A percentile compares a stretch with the other conserved stretches of the same genome.
These are phyloP conservation scores for Callyntrura sp. DNA, from an alignment of 2,888 invertebrate species.

Conservation along the genomic window DNA sequence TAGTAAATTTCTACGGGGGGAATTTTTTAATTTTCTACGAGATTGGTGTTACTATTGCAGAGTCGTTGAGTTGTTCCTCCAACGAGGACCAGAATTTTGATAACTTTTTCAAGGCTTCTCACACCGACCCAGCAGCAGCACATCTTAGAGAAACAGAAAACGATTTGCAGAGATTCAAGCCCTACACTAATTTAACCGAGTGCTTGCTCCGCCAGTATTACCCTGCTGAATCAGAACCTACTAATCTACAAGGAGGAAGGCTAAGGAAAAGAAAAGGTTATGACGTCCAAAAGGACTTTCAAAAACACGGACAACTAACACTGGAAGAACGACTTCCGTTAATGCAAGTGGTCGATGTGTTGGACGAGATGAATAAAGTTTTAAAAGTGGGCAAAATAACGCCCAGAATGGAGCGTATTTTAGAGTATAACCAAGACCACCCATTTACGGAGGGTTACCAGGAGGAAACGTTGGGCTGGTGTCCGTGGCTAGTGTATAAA, in stretches of 20 bases:
- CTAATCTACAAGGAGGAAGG: too few species aligned
- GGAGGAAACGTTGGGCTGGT: slow-evolving; percentile 54
- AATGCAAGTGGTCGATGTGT: slow-evolving; percentile 32
- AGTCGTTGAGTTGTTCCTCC: background rate
- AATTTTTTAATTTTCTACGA: too few species aligned
- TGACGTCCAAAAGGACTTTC: too few species aligned
- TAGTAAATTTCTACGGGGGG: too few species aligned
- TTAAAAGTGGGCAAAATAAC: slow-evolving; percentile 49
- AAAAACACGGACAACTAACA: background rate
- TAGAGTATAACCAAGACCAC: slow-evolving; percentile 64
- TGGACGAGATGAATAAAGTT: slow-evolving; percentile 59
- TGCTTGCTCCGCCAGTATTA: background rate
- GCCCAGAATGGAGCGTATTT: slow-evolving; percentile 59
- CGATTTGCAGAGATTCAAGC: too few species aligned
- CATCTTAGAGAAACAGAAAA: too few species aligned
- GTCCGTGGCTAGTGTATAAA: slow-evolving; percentile 52
- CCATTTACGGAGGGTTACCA: slow-evolving; percentile 45
- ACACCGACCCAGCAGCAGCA: too few species aligned
- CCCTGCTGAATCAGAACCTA: slow-evolving; percentile 4
- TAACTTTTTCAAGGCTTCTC: background rate
- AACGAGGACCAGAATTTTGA: slow-evolving; percentile 38
- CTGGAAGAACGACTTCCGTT: slow-evolving; percentile 50
- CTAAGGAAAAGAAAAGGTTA: too few species aligned
- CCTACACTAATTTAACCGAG: slow-evolving; percentile 10
- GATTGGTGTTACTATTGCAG: background rate